A percentile compares a stretch with the other conserved stretches of the same genome.
Evolutionary conservation across 2,797 vertebrate genomes (phyloP).

Genomic region (Gymnopithys bicolor): DNA sequence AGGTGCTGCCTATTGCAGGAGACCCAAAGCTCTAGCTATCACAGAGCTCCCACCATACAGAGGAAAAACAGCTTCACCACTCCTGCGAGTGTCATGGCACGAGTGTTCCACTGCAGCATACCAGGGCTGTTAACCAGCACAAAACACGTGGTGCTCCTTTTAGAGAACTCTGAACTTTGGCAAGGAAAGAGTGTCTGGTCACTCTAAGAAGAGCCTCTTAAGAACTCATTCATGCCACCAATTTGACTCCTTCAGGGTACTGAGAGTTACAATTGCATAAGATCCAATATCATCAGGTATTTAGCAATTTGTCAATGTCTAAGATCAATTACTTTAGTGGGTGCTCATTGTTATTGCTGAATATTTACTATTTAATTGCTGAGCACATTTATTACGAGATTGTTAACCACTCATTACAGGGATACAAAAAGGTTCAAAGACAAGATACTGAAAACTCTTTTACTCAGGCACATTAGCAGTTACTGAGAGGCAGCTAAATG

Average conservation of each 20-base stretch:
- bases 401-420: not conserved
- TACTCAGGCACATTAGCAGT: not conserved
- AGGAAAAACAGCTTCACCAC: not conserved
- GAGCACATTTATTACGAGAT: not conserved
- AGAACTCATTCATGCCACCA: not conserved
- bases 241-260: not conserved
- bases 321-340: not conserved
- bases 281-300: not conserved
- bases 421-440: not conserved
- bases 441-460: not conserved
- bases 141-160: not conserved
- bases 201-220: not conserved
- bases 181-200: not conserved
- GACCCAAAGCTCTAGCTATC: not conserved
- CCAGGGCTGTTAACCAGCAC: not conserved
- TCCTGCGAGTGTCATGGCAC: not conserved
- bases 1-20: not conserved
- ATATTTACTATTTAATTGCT: not conserved
- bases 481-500: not conserved
- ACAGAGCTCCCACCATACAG: not conserved
- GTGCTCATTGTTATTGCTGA: not conserved
- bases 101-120: not conserved
- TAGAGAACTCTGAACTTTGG: not conserved
- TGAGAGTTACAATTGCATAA: not conserved
- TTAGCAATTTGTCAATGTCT: not conserved